Evolutionary conservation across 2,888 invertebrate genomes (phyloP), one percentile per base, ranked within the genome.

Genomic region (Philopedon plagiatum): DNA sequence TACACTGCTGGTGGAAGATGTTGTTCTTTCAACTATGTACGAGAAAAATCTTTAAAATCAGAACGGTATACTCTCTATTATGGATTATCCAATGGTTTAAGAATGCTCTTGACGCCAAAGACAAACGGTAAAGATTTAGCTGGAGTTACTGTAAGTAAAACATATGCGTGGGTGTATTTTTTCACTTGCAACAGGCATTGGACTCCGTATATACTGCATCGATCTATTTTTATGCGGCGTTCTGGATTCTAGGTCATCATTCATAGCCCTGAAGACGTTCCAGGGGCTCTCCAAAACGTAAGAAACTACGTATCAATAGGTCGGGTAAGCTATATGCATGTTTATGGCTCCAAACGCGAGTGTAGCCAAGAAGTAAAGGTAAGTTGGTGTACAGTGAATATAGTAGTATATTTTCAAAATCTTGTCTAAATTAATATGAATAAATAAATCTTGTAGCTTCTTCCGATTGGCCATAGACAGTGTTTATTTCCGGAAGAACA

Each of bases 11-110:
- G 80, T 57, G 85, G 86, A 0, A 56, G 79, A 19, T 86, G 86
- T 54, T 86, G 86, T 69, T 84, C 85, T 1, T 86, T 85, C 70
- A 86, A 86, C 74, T 84, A 79, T 66, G 46, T 73, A 5, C n/a
- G 34, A 39, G 73, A 67, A 29, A 19, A 51, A 34, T 56, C 63
- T 5, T 5, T 23, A 0, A 32, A 49, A 26, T 46, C 46, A 9
- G 74, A 71, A 15, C 15, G 71, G 34, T 62, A 77, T 74, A 78
- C 79, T 32, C 44, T 73, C 26, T 79, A 75, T 41, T 79, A 79
- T 75, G 84, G 84, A 4, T 57, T 77, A 21, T 73, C 74, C 4
- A 81, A 79, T 77, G 83, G 84, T 11, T 64, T 84, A 26, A 75
- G 75, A 9, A 76, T 82, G 23, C 64, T 81, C 0, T 70, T 84